Percentiles rank a stretch among this genome's conserved stretches.
These are phyloP conservation scores for Andrena praecox DNA, from an alignment of 2,888 invertebrate species.

Conservation along the genomic window DNA sequence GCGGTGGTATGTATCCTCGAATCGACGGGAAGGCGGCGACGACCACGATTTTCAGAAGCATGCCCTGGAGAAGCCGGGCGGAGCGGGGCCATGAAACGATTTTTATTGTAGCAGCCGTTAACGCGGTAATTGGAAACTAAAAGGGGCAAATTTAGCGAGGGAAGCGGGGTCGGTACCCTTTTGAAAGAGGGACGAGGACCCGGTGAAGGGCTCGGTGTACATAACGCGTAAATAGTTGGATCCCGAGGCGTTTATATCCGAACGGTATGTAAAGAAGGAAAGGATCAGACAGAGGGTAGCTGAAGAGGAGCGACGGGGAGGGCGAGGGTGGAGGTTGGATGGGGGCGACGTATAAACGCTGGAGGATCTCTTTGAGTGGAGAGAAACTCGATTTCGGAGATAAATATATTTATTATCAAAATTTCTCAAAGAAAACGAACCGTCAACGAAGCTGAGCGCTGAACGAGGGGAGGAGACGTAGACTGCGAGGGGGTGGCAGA, in stretches of 20 bases:
- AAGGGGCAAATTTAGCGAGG: conserved; percentile 36
- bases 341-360: conserved; percentile 14
- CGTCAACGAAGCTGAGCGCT: background rate
- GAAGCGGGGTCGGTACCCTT: conserved; percentile 47
- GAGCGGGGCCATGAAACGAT: background rate
- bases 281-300: conserved; percentile 38
- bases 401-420: conserved; percentile 21
- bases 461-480: conserved; percentile 20
- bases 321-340: conserved; percentile 13
- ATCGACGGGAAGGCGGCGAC: background rate
- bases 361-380: conserved; percentile 38
- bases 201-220: conserved; percentile 48
- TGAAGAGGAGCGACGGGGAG: conserved; percentile 5
- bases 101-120: conserved; percentile 27
- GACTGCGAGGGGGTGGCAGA: conserved; percentile 20
- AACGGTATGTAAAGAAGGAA: conserved; percentile 52
- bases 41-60: conserved; percentile 3
- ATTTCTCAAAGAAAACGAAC: conserved; percentile 1
- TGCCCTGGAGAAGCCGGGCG: background rate
- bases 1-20: too few species aligned
- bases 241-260: conserved; percentile 56
- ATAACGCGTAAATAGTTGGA: conserved; percentile 66
- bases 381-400: conserved; percentile 42
- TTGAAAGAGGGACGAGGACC: conserved; percentile 29
- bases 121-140: conserved; percentile 27